Evolutionary conservation across 2,888 invertebrate species (phyloP).

Genomic region (Orthosia gracilis): DNA sequence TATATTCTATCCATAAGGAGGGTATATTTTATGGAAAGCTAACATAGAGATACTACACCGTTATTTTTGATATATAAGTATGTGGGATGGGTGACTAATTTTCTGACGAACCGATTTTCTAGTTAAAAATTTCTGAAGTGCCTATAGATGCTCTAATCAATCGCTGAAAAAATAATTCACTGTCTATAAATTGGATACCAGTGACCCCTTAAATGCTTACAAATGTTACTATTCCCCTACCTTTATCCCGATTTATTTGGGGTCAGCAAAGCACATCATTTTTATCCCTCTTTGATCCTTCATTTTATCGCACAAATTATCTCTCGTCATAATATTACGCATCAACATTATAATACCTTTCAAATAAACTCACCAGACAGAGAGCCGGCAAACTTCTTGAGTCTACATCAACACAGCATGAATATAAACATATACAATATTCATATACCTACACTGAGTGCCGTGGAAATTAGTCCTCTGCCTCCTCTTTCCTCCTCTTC

Average conservation of each 20-base stretch:
- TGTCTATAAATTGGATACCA: not conserved
- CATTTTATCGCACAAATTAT: not conserved
- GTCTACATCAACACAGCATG: conserved; percentile 25
- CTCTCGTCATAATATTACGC: not conserved
- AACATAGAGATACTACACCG: no score
- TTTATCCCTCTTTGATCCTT: no score
- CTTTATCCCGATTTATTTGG: no score
- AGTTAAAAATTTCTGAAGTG: no score
- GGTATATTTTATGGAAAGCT: no score
- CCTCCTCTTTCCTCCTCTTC: not conserved
- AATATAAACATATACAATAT: conserved; percentile 33
- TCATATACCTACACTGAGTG: conserved; percentile 10
- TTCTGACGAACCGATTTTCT: no score
- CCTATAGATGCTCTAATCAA: not conserved
- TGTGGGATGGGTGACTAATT: no score
- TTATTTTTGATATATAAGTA: no score
- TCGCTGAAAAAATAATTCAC: not conserved
- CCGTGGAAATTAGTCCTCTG: conserved; percentile 4
- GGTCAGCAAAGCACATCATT: no score
- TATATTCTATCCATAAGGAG: no score
- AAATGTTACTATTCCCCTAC: no score
- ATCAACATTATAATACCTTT: not conserved
- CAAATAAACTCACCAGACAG: conserved; percentile 21
- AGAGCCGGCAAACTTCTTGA: conserved; percentile 11
- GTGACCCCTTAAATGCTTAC: not conserved